Percentiles rank a stretch among this genome's conserved stretches.
Evolutionary conservation across 2,888 invertebrate genomes (phyloP).

Genomic region (Amorpha juglandis): DNA sequence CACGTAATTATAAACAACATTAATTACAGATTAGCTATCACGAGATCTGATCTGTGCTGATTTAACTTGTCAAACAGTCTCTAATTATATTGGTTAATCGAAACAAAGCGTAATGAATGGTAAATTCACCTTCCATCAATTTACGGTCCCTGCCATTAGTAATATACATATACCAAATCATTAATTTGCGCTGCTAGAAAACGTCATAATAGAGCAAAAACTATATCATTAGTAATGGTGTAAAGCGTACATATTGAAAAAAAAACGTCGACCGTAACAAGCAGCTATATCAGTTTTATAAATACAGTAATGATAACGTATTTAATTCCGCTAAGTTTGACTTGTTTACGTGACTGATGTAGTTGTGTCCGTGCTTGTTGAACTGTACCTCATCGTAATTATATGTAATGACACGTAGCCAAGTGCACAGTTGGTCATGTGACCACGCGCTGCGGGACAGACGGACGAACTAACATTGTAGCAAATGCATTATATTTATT

Average conservation of each 20-base stretch:
- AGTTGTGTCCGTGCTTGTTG: neutral
- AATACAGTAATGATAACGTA: constrained; percentile 16
- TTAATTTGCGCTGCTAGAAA: neutral
- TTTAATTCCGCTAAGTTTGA: neutral
- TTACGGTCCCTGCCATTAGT: neutral
- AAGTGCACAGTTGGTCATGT: constrained; percentile 2
- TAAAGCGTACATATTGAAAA: constrained; percentile 3
- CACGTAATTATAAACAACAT: neutral
- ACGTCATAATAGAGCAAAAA: neutral
- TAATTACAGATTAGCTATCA: neutral
- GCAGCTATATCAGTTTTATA: neutral
- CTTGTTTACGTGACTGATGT: constrained; percentile 22
- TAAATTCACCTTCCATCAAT: neutral
- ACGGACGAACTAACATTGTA: constrained; percentile 37
- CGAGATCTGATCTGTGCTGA: neutral
- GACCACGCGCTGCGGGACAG: constrained; percentile 39
- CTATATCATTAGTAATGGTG: constrained; percentile 8
- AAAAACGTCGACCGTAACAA: neutral
- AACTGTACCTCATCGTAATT: constrained; percentile 1
- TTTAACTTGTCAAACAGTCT: neutral
- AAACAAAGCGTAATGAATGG: neutral
- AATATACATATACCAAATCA: neutral
- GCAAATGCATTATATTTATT: constrained; percentile 34
- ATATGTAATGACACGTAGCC: constrained; percentile 20
- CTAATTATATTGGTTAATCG: neutral